Base-by-base conservation (phyloP, 2,797 vertebrate species). In the Sebastes matsubarae region DNA sequence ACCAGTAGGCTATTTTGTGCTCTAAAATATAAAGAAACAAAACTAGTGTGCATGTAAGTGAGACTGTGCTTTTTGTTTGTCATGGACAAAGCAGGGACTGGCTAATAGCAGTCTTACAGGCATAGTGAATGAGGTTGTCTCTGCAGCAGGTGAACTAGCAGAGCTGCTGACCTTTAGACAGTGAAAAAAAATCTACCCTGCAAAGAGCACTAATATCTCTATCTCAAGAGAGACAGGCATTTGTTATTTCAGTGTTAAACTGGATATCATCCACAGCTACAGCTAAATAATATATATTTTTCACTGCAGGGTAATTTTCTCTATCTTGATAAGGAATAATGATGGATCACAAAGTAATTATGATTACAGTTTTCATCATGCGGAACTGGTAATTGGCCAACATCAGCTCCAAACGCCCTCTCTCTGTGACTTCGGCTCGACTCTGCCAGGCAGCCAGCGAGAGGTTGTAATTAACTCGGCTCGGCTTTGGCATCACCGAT, bases 391-490 rank as follows among this genome's bases (percentile, higher is more conserved):
- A 71, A 84, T 80, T 68, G 67, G 74, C 22, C 58, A 34, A 65
- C 8, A 82, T 79, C 81, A 65, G 55, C 38, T 68, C 60, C 52
- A n/a, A 6, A 24, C 8, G 4, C 4, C 55, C 25, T 77, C 73
- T n/a, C 34, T 30, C 67, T 27, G 74, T 25, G 79, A 27, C 46
- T 77, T 4, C 1, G 18, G 24, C 60, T 58, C 8, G 2, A 13
- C 61, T 64, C 52, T 64, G 61, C 57, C 80, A 81, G 55, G 50
- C 64, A 57, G 77, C 25, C 65, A 58, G 57, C 1, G 30, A 36
- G 54, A 82, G 34, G 60, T 16, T 81, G 80, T 83, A 80, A 89
- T 89, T 87, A 89, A n/a, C 71, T 68, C 22, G 5, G 50, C 61
- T 77, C 7, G 3, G 34, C 79, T 81, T 50, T 60, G 65, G 60